Percentiles rank a stretch among this genome's conserved stretches.
Evolutionary conservation across 1,140 invertebrate genomes (phyloP).

Genomic region (Hypothenemus hampei): DNA sequence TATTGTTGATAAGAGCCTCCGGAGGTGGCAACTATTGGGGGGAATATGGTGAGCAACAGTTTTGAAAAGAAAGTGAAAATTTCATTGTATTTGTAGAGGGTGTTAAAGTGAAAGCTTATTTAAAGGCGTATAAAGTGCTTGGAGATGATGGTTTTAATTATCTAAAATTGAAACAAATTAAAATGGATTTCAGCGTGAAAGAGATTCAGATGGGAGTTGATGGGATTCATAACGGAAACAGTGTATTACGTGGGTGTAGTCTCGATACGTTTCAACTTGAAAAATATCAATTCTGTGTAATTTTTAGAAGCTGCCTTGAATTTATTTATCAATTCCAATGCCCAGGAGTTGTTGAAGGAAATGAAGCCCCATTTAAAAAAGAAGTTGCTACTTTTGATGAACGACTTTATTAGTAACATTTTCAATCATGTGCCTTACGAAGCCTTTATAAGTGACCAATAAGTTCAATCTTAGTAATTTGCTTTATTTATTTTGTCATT

Average conservation of each 20-base stretch:
- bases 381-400: slow-evolving; percentile 69
- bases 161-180: slow-evolving; percentile 64
- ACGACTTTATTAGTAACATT: slow-evolving; percentile 66
- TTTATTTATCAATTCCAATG: slow-evolving; percentile 79
- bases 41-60: slow-evolving; percentile 63
- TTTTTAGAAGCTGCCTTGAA: slow-evolving; percentile 71
- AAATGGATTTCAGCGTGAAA: slow-evolving; percentile 76
- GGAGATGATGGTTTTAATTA: slow-evolving; percentile 57
- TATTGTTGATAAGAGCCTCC: slow-evolving; percentile 72
- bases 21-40: slow-evolving; percentile 82
- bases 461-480: neutral
- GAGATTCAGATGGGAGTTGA: slow-evolving; percentile 78
- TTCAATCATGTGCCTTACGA: slow-evolving; percentile 73
- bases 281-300: neutral
- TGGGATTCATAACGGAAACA: slow-evolving; percentile 72
- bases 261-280: neutral
- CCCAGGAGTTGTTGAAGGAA: slow-evolving; percentile 74
- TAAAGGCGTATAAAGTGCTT: slow-evolving; percentile 57
- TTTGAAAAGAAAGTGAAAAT: neutral
- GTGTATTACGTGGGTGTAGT: slow-evolving; percentile 65
- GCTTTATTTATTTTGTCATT: too few relatives aligned
- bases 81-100: slow-evolving; percentile 61
- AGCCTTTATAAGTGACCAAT: slow-evolving; percentile 46
- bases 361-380: slow-evolving; percentile 79
- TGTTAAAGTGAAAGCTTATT: slow-evolving; percentile 76